phyloP scores from a whole-genome alignment of 2,113 vertebrate genomes.

The Cromileptes altivelis region DNA sequence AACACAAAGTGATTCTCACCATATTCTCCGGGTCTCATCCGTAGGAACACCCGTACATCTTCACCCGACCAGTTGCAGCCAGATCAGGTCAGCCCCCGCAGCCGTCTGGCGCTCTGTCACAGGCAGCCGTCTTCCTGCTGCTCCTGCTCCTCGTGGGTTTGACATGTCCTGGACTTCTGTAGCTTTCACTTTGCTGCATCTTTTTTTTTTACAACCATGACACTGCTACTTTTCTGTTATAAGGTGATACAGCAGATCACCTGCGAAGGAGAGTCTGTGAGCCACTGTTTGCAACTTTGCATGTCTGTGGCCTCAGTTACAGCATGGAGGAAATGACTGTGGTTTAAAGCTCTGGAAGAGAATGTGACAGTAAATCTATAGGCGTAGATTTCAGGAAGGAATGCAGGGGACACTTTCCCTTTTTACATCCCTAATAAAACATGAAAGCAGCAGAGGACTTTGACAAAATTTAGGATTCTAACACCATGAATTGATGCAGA shows the following conservation, averaged over 20 bases:
- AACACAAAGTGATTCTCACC: not conserved
- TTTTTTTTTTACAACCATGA: not conserved
- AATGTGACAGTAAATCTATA: not conserved
- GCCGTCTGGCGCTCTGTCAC: slow-evolving; percentile 3
- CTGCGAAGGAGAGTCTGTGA: slow-evolving; percentile 5
- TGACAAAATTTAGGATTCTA: too few relatives aligned
- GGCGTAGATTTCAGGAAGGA: too few relatives aligned
- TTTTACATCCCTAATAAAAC: too few relatives aligned
- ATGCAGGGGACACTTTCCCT: too few relatives aligned
- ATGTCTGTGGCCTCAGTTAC: slow-evolving; percentile 1
- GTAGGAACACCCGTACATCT: slow-evolving; percentile 86
- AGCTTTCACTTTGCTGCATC: slow-evolving; percentile 8
- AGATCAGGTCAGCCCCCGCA: slow-evolving; percentile 18
- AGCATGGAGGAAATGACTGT: not conserved
- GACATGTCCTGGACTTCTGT: slow-evolving; percentile 31
- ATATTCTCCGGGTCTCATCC: not conserved
- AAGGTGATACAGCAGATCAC: not conserved
- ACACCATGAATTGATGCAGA: too few relatives aligned
- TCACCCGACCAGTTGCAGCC: slow-evolving; percentile 74
- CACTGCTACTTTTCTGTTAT: not conserved
- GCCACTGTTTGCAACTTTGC: not conserved
- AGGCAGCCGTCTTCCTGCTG: slow-evolving; percentile 26
- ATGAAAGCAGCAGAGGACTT: too few relatives aligned
- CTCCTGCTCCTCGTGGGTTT: slow-evolving; percentile 34
- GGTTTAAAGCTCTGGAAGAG: not conserved